phyloP scores from a whole-genome alignment of 2,113 vertebrate genomes.

The Herpailurus yagouaroundi region DNA sequence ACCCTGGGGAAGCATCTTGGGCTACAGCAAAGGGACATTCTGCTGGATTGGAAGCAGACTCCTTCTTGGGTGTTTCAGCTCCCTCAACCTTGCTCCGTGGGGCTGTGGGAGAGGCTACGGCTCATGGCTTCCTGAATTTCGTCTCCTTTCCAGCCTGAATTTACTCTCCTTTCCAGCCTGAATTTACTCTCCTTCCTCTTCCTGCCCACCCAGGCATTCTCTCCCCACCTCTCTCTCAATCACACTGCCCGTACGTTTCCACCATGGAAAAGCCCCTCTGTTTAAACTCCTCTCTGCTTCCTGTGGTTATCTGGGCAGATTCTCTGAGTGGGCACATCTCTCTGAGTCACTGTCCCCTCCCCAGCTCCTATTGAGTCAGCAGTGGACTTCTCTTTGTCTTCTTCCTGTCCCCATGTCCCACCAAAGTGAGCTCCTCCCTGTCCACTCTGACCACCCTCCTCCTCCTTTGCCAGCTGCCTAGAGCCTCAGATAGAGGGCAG shows the following conservation, averaged over 20 bases:
- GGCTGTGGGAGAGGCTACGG: neutral
- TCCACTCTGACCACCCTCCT: neutral
- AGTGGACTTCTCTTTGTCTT: neutral
- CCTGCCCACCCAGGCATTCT: neutral
- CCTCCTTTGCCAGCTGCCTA: neutral
- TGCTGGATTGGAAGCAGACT: too few species aligned
- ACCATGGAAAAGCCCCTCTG: constrained; percentile 23
- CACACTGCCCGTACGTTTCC: neutral
- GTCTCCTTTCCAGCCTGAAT: neutral
- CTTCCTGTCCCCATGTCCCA: neutral
- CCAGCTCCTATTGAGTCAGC: neutral
- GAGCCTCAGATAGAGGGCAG: neutral
- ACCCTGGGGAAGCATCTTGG: neutral
- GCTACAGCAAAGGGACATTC: neutral
- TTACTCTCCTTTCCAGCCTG: neutral
- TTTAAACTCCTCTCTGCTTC: constrained; percentile 29
- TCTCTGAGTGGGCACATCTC: neutral
- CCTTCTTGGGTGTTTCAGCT: neutral
- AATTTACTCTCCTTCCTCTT: neutral
- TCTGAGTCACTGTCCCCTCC: constrained; percentile 52
- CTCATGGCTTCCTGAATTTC: neutral
- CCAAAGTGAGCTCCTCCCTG: neutral
- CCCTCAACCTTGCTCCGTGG: neutral
- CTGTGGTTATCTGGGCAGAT: constrained; percentile 40
- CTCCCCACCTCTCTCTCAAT: neutral